A percentile compares a stretch with the other conserved stretches of the same genome.
phyloP scores from a whole-genome alignment of 30 jellyfish, hydroid and myxozoan genomes.

The Aurelia aurita region DNA sequence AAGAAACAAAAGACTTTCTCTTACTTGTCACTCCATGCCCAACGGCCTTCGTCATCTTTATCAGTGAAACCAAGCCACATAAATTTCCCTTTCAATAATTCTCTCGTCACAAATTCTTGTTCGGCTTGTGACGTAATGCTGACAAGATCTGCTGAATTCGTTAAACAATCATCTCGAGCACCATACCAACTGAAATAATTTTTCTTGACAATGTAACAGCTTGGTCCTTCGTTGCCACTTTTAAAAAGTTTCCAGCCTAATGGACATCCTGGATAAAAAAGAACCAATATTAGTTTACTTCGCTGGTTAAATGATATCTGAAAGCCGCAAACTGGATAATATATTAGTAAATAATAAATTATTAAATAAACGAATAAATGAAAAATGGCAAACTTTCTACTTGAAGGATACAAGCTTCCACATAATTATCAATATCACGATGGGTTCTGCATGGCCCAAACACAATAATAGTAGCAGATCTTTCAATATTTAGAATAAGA shows the following conservation, averaged over 20 bases:
- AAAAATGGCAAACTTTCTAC: too few relatives aligned
- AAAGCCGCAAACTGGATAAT: too few relatives aligned
- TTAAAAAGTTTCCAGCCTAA: conserved; percentile 81
- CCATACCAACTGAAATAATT: conserved; percentile 95
- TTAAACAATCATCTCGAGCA: conserved; percentile 90
- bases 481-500: too few relatives aligned
- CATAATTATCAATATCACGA: too few relatives aligned
- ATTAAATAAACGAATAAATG: too few relatives aligned
- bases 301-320: too few relatives aligned
- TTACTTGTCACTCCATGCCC: conserved; percentile 99
- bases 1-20: not conserved
- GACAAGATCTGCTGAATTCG: conserved; percentile 89
- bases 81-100: conserved; percentile 75
- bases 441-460: too few relatives aligned
- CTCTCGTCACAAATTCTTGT: conserved; percentile 88
- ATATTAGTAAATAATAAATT: too few relatives aligned
- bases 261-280: conserved; percentile 68
- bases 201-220: conserved; percentile 80
- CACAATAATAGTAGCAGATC: too few relatives aligned
- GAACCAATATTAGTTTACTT: not conserved
- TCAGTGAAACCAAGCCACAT: conserved; percentile 99
- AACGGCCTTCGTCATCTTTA: conserved; percentile 87
- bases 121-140: conserved; percentile 87
- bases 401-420: too few relatives aligned
- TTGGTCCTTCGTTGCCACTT: conserved; percentile 81